A percentile compares a stretch with the other conserved stretches of the same genome.
phyloP scores from a whole-genome alignment of 1,140 invertebrate species.

The Apis cerana region DNA sequence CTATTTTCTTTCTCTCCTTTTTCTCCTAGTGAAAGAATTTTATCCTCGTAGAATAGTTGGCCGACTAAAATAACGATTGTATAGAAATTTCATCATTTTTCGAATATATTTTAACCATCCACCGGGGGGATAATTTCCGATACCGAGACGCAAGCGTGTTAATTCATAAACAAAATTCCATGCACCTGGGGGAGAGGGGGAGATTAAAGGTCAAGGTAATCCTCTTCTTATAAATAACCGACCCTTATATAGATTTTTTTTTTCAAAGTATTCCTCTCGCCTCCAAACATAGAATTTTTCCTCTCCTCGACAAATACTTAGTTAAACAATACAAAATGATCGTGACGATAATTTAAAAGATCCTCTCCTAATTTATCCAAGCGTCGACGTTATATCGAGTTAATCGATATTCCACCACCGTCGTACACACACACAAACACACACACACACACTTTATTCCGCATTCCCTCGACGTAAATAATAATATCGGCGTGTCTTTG shows the following conservation, averaged over 20 bases:
- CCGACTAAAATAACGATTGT: too few relatives aligned
- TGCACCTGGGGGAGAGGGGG: neutral
- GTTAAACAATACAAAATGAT: too few relatives aligned
- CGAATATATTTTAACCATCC: neutral
- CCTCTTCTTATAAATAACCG: neutral
- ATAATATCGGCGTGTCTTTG: constrained; percentile 50
- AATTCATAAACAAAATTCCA: neutral
- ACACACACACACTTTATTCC: constrained; percentile 21
- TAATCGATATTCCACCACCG: constrained; percentile 18
- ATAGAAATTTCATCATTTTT: too few relatives aligned
- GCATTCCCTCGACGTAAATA: constrained; percentile 35
- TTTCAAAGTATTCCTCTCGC: too few relatives aligned
- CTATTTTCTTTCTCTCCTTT: too few relatives aligned
- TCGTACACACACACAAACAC: too few relatives aligned
- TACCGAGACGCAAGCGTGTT: neutral
- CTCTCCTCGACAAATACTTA: neutral
- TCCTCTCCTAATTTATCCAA: too few relatives aligned
- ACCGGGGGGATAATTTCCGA: neutral
- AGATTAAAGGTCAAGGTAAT: constrained; percentile 10
- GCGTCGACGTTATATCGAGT: neutral
- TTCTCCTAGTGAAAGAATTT: too few relatives aligned
- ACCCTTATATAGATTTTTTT: neutral
- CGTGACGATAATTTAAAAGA: neutral
- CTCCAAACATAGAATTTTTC: neutral
- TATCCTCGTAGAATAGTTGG: too few relatives aligned